phyloP scores from a whole-genome alignment of 2,113 vertebrate genomes.

The Dicrurus megarhynchus region DNA sequence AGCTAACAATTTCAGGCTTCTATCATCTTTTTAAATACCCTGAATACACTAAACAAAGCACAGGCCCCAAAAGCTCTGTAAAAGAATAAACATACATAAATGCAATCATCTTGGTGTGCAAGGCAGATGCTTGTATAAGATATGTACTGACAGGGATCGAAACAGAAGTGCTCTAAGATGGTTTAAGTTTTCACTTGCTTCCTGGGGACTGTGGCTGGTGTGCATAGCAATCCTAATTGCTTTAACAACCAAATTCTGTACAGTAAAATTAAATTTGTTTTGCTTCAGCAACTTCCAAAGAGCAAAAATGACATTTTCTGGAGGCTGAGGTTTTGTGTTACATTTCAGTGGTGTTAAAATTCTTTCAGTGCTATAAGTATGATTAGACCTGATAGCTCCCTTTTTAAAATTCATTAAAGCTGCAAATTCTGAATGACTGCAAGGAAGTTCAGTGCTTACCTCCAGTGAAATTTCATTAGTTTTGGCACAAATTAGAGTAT shows the following conservation, averaged over 20 bases:
- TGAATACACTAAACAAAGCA: background rate
- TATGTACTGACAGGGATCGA: background rate
- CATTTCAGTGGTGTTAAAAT: background rate
- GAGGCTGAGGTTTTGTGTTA: background rate
- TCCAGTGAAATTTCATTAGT: background rate
- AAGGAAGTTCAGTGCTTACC: background rate
- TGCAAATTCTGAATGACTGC: constrained; percentile 9
- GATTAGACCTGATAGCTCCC: background rate
- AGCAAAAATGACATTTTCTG: constrained; percentile 30
- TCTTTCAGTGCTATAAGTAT: background rate
- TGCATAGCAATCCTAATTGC: background rate
- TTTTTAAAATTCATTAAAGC: constrained; percentile 29
- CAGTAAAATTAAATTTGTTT: constrained; percentile 19
- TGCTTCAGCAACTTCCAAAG: constrained; percentile 34
- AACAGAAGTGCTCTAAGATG: background rate
- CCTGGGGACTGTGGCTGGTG: background rate
- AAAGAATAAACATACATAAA: background rate
- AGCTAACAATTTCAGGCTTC: background rate
- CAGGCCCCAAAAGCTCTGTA: background rate
- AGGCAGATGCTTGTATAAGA: background rate
- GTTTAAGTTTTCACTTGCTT: background rate
- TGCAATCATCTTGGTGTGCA: background rate
- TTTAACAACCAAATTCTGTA: constrained; percentile 11
- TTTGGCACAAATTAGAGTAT: background rate
- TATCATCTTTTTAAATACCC: background rate